phyloP scores from a whole-genome alignment of 2,888 invertebrate genomes.

The Parthenolecanium corni region DNA sequence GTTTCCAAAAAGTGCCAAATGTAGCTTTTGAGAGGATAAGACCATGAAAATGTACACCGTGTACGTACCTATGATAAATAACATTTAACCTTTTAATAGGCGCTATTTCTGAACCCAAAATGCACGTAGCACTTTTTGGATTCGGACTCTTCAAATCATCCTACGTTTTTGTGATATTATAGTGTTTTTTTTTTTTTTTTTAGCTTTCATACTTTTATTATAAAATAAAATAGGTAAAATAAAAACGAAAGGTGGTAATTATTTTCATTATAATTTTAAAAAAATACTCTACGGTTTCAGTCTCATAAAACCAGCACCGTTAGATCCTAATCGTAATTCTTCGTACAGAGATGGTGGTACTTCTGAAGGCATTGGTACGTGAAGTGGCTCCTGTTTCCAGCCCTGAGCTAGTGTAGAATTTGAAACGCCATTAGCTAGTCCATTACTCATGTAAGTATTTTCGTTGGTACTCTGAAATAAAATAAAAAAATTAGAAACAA shows the following conservation, averaged over 20 bases:
- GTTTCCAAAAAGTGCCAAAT: too few relatives aligned
- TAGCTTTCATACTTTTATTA: too few relatives aligned
- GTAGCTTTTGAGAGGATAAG: too few relatives aligned
- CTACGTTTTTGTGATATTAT: neutral
- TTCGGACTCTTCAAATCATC: neutral
- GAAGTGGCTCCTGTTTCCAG: constrained; percentile 58
- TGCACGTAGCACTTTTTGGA: too few relatives aligned
- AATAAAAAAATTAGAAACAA: too few relatives aligned
- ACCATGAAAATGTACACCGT: too few relatives aligned
- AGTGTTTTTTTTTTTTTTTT: neutral
- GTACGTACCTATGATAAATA: too few relatives aligned
- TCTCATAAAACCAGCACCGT: constrained; percentile 69
- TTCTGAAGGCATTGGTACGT: constrained; percentile 47
- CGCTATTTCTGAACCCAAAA: too few relatives aligned
- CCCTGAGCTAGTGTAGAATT: constrained; percentile 39
- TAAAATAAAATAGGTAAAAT: too few relatives aligned
- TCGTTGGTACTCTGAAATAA: constrained; percentile 7
- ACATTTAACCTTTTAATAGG: too few relatives aligned
- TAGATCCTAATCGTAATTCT: constrained; percentile 66
- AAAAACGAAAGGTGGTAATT: neutral
- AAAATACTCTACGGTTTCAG: constrained; percentile 48
- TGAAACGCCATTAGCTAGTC: constrained; percentile 18
- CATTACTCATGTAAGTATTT: constrained; percentile 24
- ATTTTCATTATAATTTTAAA: neutral
- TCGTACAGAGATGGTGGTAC: constrained; percentile 69